These are phyloP conservation scores for Spialia ferax DNA, from an alignment of 2,888 invertebrate genomes.

Conservation along the genomic window DNA sequence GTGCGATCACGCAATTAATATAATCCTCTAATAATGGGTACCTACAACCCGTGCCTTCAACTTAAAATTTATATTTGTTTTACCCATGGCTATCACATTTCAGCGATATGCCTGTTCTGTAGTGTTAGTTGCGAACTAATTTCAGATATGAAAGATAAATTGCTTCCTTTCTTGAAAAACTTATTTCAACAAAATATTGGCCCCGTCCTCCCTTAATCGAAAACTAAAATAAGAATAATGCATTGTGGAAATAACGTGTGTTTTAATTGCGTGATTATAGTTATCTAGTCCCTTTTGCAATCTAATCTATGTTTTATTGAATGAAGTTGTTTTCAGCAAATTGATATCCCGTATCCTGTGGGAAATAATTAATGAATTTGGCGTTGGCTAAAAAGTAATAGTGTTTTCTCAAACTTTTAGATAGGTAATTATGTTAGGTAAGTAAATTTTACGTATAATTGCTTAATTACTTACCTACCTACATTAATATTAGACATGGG, in stretches of 20 bases:
- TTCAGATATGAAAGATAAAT: constrained; percentile 60
- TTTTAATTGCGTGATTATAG: constrained; percentile 73
- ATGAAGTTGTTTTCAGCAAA: constrained; percentile 55
- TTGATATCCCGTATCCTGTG: constrained; percentile 63
- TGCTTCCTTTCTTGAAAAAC: constrained; percentile 63
- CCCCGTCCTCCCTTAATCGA: constrained; percentile 73
- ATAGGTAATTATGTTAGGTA: not conserved
- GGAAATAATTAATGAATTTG: constrained; percentile 53
- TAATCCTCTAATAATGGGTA: constrained; percentile 74
- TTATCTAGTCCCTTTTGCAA: constrained; percentile 63
- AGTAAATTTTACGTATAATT: no score
- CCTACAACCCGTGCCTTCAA: constrained; percentile 53
- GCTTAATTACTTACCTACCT: no score
- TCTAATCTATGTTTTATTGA: constrained; percentile 68
- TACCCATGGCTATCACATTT: constrained; percentile 53
- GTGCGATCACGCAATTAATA: constrained; percentile 80
- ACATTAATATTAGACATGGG: no score
- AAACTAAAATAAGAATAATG: constrained; percentile 57
- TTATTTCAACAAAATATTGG: constrained; percentile 58
- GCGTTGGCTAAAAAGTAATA: no score
- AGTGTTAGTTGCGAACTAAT: constrained; percentile 47
- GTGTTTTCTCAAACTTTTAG: not conserved
- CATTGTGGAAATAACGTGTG: constrained; percentile 49
- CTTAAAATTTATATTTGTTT: constrained; percentile 67
- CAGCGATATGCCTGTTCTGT: constrained; percentile 36